phyloP scores from a whole-genome alignment of 2,888 invertebrate genomes.

The Mythimna lalbum region DNA sequence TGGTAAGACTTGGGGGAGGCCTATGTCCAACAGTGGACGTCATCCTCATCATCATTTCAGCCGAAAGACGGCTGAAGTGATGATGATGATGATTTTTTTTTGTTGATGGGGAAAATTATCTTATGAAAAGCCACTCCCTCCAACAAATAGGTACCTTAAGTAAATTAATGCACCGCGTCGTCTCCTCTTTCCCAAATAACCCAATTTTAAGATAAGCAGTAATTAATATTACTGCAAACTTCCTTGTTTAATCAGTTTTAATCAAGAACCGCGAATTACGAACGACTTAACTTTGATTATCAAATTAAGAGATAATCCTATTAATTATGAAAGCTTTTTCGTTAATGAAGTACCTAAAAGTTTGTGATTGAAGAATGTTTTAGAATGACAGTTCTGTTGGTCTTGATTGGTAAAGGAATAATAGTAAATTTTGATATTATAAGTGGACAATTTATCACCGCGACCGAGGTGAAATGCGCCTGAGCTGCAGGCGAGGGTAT shows the following conservation, averaged over 20 bases:
- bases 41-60: too few relatives aligned
- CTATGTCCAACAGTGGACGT: too few relatives aligned
- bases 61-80: too few relatives aligned
- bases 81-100: too few relatives aligned
- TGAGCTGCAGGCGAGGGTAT: too few relatives aligned
- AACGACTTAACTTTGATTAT: constrained; percentile 50
- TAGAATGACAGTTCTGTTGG: background rate
- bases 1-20: too few relatives aligned
- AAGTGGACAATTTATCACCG: too few relatives aligned
- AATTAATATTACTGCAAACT: constrained; percentile 51
- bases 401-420: too few relatives aligned
- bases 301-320: constrained; percentile 42
- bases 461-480: too few relatives aligned
- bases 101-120: too few relatives aligned
- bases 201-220: constrained; percentile 32
- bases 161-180: background rate
- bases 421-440: too few relatives aligned
- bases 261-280: constrained; percentile 45
- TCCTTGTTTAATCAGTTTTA: constrained; percentile 49
- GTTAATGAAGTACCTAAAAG: constrained; percentile 28
- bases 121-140: background rate
- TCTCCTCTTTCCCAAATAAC: background rate
- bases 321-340: constrained; percentile 52
- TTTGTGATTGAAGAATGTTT: background rate
- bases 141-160: background rate